These are phyloP conservation scores for Dendrophyllia cribrosa DNA, from an alignment of 64 coral and sea anemone species.

Conservation along the genomic window DNA sequence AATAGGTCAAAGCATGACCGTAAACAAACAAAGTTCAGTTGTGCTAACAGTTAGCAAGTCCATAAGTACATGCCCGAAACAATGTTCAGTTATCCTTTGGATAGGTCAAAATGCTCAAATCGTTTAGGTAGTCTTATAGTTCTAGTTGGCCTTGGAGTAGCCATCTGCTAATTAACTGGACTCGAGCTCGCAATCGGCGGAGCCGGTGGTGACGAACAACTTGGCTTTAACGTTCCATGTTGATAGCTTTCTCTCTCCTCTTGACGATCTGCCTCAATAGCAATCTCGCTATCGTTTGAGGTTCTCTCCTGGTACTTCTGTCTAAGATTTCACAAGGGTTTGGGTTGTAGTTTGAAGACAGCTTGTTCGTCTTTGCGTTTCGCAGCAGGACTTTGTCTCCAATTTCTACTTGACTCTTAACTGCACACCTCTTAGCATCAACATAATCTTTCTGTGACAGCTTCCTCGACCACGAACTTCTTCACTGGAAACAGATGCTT, in stretches of 20 bases:
- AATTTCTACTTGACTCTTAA: not conserved
- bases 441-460: constrained; percentile 21
- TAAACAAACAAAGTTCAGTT: not conserved
- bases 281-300: no score
- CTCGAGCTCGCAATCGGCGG: not conserved
- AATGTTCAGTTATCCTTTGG: not conserved
- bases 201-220: not conserved
- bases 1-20: not conserved
- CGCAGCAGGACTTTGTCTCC: not conserved
- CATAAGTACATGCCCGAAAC: not conserved
- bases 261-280: no score
- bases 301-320: constrained; percentile 2
- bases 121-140: not conserved
- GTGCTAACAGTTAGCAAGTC: not conserved
- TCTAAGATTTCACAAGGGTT: constrained; percentile 14
- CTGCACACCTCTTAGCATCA: not conserved
- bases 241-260: no score
- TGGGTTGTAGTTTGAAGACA: not conserved
- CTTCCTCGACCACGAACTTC: constrained; percentile 9
- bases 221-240: not conserved
- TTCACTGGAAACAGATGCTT: not conserved
- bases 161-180: not conserved
- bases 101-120: constrained; percentile 1
- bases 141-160: constrained; percentile 4
- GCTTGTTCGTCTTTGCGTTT: constrained; percentile 4